These are phyloP conservation scores for Metalampra italica DNA, from an alignment of 2,888 invertebrate genomes.

Conservation along the genomic window DNA sequence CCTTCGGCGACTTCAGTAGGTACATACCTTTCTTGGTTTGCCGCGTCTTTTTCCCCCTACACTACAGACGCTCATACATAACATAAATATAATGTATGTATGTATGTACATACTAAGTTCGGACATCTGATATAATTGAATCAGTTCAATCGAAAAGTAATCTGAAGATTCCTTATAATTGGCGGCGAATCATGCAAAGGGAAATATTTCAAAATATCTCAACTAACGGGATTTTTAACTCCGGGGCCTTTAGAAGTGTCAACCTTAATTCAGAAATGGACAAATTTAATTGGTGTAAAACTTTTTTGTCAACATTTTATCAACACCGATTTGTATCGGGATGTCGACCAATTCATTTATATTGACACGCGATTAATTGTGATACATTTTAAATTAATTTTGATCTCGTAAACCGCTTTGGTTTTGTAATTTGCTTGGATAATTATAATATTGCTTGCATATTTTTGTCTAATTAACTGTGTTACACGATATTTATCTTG, in stretches of 20 bases:
- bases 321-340: conserved; percentile 7
- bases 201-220: neutral
- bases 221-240: neutral
- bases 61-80: too few species aligned
- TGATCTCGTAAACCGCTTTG: neutral
- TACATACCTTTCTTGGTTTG: too few species aligned
- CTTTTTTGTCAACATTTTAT: conserved; percentile 9
- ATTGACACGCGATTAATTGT: conserved; percentile 8
- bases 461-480: too few species aligned
- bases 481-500: too few species aligned
- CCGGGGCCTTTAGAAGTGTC: neutral
- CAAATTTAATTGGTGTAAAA: conserved; percentile 2
- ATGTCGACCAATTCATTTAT: conserved; percentile 8
- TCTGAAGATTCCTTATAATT: neutral
- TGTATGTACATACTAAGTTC: neutral
- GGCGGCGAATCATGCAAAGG: neutral
- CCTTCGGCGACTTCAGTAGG: too few species aligned
- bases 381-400: neutral
- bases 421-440: neutral
- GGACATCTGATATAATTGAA: neutral
- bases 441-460: too few species aligned
- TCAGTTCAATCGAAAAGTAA: neutral
- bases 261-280: conserved; percentile 2
- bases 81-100: too few species aligned
- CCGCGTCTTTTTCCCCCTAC: too few species aligned